phyloP scores from a whole-genome alignment of 2,797 vertebrate species.

The Buphagus erythrorhynchus region DNA sequence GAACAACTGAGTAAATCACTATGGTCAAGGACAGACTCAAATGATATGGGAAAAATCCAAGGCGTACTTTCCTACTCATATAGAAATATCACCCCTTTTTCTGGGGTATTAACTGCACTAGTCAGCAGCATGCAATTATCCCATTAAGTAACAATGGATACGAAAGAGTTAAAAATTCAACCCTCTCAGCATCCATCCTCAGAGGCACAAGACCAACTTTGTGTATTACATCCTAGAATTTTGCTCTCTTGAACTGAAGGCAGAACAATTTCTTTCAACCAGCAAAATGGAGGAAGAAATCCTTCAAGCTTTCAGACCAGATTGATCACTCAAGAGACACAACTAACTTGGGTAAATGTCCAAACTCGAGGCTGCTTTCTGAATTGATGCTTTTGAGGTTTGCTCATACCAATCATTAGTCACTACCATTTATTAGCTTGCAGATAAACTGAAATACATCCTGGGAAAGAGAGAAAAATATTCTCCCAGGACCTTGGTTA shows the following conservation, averaged over 20 bases:
- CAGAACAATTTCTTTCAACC: background rate
- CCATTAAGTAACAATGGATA: background rate
- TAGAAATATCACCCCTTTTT: background rate
- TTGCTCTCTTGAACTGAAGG: background rate
- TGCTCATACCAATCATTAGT: constrained; percentile 58
- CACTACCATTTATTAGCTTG: constrained; percentile 58
- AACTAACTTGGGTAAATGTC: background rate
- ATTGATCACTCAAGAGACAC: constrained; percentile 53
- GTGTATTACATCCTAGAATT: background rate
- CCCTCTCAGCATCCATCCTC: background rate
- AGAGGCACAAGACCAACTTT: background rate
- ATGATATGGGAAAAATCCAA: background rate
- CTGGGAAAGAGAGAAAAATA: constrained; percentile 58
- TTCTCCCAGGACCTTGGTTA: constrained; percentile 52
- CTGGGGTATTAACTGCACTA: background rate
- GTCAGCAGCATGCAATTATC: background rate
- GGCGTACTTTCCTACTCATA: background rate
- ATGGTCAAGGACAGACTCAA: background rate
- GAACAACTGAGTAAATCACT: background rate
- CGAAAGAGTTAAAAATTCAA: background rate
- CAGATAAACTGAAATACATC: constrained; percentile 59
- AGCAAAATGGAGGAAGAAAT: constrained; percentile 38
- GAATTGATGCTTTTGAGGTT: constrained; percentile 57
- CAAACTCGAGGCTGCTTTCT: constrained; percentile 15
- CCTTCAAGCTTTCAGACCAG: constrained; percentile 38